These are phyloP conservation scores for Tiliqua scincoides DNA, from an alignment of 2,113 vertebrate species.

Conservation along the genomic window DNA sequence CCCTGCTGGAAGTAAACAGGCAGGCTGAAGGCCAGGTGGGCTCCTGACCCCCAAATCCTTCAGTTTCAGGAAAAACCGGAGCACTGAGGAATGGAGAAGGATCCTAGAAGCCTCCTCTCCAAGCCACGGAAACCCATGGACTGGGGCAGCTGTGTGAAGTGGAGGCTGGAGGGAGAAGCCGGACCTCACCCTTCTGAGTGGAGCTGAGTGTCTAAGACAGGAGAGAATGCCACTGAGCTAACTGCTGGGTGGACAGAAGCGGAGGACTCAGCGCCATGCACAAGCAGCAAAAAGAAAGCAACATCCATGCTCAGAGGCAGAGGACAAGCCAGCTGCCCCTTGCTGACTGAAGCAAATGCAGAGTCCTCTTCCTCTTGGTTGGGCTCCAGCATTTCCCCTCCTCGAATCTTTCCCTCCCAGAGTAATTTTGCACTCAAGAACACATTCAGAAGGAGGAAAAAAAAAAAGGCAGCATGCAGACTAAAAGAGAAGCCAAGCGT, in stretches of 20 bases:
- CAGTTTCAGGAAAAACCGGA: background rate
- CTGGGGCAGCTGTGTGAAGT: background rate
- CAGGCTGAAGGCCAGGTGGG: background rate
- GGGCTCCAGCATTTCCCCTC: constrained; percentile 25
- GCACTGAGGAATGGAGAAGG: background rate
- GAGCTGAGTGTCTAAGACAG: constrained; percentile 29
- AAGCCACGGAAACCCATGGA: background rate
- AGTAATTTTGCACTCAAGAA: background rate
- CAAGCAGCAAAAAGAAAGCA: background rate
- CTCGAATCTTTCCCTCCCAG: constrained; percentile 13
- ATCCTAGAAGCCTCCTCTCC: background rate
- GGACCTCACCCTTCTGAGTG: background rate
- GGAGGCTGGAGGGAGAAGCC: background rate
- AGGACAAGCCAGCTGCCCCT: background rate
- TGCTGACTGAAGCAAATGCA: constrained; percentile 28
- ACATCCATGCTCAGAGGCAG: constrained; percentile 18
- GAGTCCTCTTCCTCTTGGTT: background rate
- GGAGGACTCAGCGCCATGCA: constrained; percentile 38
- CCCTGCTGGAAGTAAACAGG: no score
- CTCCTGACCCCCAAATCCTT: background rate
- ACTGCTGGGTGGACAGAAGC: background rate
- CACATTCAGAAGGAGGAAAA: background rate
- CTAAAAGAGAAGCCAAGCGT: background rate
- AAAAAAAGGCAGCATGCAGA: background rate
- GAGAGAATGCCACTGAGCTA: background rate